These are phyloP conservation scores for Apis mellifera DNA, from an alignment of 1,140 invertebrate species.

Conservation along the genomic window DNA sequence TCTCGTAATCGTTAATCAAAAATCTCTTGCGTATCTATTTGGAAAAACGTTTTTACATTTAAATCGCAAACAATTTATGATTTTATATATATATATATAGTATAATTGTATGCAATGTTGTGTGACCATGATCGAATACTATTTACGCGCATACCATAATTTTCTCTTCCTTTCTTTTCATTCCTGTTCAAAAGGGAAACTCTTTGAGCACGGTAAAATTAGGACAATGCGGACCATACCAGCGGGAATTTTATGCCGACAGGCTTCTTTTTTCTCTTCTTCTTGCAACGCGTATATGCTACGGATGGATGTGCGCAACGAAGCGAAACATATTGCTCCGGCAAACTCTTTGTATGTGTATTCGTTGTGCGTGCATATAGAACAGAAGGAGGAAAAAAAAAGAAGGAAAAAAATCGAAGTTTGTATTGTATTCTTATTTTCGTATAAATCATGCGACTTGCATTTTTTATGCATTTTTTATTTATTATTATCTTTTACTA, in stretches of 20 bases:
- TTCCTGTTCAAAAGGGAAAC: slow-evolving; percentile 31
- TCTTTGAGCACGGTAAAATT: slow-evolving; percentile 46
- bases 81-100: no score
- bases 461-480: not conserved
- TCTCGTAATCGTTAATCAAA: no score
- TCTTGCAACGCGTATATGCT: slow-evolving; percentile 15
- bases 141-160: slow-evolving; percentile 38
- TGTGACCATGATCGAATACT: not conserved
- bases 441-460: not conserved
- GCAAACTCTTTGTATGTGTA: slow-evolving; percentile 48
- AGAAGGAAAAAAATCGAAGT: slow-evolving; percentile 23
- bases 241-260: slow-evolving; percentile 36
- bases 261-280: slow-evolving; percentile 41
- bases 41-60: no score
- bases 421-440: slow-evolving; percentile 1
- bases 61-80: no score
- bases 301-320: slow-evolving; percentile 56
- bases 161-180: slow-evolving; percentile 50
- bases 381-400: slow-evolving; percentile 1
- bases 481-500: not conserved
- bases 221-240: slow-evolving; percentile 57
- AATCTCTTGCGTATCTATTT: no score
- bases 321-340: slow-evolving; percentile 64
- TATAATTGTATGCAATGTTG: no score
- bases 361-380: slow-evolving; percentile 41